phyloP scores from a whole-genome alignment of 2,888 invertebrate species.

The Watsonalla cultraria region DNA sequence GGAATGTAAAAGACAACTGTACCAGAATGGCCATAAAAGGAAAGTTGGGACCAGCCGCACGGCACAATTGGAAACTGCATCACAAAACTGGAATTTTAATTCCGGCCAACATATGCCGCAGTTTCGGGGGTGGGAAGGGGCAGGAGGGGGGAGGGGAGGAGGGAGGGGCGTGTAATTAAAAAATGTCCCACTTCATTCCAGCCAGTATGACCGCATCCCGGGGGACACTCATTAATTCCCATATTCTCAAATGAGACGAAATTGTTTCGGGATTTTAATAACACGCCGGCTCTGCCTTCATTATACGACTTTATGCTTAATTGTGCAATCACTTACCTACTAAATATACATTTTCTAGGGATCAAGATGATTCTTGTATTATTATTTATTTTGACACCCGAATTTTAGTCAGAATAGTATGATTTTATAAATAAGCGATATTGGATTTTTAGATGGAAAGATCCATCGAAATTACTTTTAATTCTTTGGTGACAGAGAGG shows the following conservation, averaged over 20 bases:
- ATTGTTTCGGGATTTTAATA: conserved; percentile 61
- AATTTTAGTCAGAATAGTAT: too few species aligned
- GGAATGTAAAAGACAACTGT: neutral
- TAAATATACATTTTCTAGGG: neutral
- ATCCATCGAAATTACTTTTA: too few species aligned
- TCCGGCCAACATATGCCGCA: conserved; percentile 65
- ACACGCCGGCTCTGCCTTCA: conserved; percentile 40
- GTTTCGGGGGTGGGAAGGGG: conserved; percentile 16
- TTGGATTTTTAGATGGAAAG: too few species aligned
- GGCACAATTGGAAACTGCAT: conserved; percentile 57
- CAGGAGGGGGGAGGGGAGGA: conserved; percentile 16
- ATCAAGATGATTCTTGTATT: too few species aligned
- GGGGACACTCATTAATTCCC: conserved; percentile 57
- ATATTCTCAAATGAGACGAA: conserved; percentile 7
- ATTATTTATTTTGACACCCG: too few species aligned
- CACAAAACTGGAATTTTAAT: conserved; percentile 69
- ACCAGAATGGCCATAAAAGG: neutral
- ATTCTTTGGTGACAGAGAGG: too few species aligned
- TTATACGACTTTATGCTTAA: conserved; percentile 6
- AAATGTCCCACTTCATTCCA: conserved; percentile 74
- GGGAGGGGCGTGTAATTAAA: conserved; percentile 61
- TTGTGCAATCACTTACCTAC: conserved; percentile 17
- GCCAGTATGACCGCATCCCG: conserved; percentile 47
- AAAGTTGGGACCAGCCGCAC: conserved; percentile 10
- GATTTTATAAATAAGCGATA: too few species aligned